Evolutionary conservation across 2,113 vertebrate genomes (phyloP).

Genomic region (Ptyas mucosa): DNA sequence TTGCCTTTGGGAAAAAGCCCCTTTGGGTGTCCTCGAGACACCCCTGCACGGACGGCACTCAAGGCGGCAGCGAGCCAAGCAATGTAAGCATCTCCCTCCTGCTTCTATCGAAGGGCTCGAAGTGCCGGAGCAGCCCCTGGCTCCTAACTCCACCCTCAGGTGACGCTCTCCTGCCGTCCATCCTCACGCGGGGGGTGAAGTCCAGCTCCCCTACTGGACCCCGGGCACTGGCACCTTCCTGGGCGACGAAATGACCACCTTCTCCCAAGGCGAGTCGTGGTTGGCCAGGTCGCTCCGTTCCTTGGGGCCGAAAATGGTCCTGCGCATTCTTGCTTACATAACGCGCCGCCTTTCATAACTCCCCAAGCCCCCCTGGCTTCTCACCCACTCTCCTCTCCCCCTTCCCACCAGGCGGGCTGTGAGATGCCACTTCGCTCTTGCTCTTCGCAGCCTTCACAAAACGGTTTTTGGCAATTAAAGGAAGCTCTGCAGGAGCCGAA

Average conservation of each 20-base stretch:
- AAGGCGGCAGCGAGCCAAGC: no score
- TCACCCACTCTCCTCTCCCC: neutral
- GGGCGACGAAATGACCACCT: neutral
- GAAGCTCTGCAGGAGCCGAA: neutral
- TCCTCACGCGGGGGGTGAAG: fast-evolving
- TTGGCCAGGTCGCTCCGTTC: neutral
- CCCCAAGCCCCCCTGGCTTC: neutral
- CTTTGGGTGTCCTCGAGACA: neutral
- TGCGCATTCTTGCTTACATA: neutral
- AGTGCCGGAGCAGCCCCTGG: neutral
- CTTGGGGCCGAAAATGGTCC: neutral
- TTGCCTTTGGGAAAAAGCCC: no score
- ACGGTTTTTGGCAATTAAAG: neutral
- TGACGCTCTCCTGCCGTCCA: neutral
- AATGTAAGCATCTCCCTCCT: neutral
- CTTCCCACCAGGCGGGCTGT: neutral
- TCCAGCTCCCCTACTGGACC: neutral
- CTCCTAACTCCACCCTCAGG: neutral
- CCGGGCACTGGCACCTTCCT: neutral
- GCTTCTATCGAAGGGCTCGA: no score
- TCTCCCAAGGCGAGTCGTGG: neutral
- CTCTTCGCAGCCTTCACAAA: no score
- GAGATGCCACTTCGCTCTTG: neutral
- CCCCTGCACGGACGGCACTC: neutral
- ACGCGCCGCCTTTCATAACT: fast-evolving